Conservation (phyloP, 1,140 invertebrate genomes). For the Eupristina koningsbergeri region DNA sequence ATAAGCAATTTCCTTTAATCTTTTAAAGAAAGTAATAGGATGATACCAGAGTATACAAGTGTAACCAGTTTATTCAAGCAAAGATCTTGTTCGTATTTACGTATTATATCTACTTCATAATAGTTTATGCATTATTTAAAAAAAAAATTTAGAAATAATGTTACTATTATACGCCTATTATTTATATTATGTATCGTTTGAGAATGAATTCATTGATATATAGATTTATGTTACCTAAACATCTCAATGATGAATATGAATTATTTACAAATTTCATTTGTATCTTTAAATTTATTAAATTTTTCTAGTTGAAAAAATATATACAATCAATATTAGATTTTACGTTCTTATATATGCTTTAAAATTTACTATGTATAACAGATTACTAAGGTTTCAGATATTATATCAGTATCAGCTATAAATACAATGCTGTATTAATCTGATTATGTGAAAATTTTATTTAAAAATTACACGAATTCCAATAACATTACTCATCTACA, state of each 20-base stretch:
- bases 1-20: neutral
- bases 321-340: neutral
- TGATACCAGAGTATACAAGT: neutral
- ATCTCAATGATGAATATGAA: neutral
- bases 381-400: neutral
- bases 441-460: neutral
- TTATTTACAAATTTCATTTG: neutral
- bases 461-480: too few relatives aligned
- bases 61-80: neutral
- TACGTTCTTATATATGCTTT: neutral
- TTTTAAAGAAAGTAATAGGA: conserved; percentile 3
- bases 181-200: too few relatives aligned
- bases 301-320: neutral
- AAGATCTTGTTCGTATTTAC: neutral
- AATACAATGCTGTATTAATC: neutral
- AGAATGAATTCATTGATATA: too few relatives aligned
- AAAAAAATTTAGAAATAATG: neutral
- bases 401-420: neutral
- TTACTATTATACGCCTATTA: neutral
- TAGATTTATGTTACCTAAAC: too few relatives aligned
- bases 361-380: neutral
- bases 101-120: neutral
- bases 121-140: neutral
- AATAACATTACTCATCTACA: too few relatives aligned
- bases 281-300: too few relatives aligned